Evolutionary conservation across 2,888 invertebrate genomes (phyloP), one percentile per base, ranked within the genome.

Genomic region (Caradrina clavipalpis): DNA sequence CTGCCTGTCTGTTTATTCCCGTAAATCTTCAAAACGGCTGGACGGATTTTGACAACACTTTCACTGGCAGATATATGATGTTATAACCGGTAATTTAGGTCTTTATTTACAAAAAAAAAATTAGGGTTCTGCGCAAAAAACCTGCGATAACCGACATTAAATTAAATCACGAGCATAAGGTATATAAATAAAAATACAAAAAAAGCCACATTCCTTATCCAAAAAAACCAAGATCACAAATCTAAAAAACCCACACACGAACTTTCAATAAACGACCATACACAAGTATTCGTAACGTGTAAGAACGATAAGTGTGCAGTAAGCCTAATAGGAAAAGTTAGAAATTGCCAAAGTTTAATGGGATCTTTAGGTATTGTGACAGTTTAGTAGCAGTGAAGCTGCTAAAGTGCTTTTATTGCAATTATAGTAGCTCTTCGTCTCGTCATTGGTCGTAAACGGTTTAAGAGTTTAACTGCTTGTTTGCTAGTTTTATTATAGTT

Each of bases 341-440:
- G 89, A 89, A 93, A 94, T 93, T 94, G 92, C 91, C 86, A 90
- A 93, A 94, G 93, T 94, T 94, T 92, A 94, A 94, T 93, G 88
- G 91, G 91, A 91, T 93, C 93, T 92, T 92, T 92, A 92, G 92
- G 89, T 91, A 92, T 93, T 93, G 94, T 93, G 94, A 92, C 94
- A 92, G 90, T 92, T 93, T 90, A 91, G 90, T 90, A 89, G 90
- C 85, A 89, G 90, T 83, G 77, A 91, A 90, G 84, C 89, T 90
- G 89, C 88, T 73, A 87, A 90, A 92, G 88, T 91, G 88, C 88
- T 88, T 89, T 87, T 86, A 84, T 87, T 88, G 90, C 90, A 89
- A 92, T 91, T 89, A 90, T 83, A 87, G 84, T 87, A 87, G 87
- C 88, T 87, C 57, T 60, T 58, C 86, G 83, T 84, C 83, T 70